A percentile compares a stretch with the other conserved stretches of the same genome.
These are phyloP conservation scores for Acanthosoma haemorrhoidale DNA, from an alignment of 2,888 invertebrate species.

Conservation along the genomic window DNA sequence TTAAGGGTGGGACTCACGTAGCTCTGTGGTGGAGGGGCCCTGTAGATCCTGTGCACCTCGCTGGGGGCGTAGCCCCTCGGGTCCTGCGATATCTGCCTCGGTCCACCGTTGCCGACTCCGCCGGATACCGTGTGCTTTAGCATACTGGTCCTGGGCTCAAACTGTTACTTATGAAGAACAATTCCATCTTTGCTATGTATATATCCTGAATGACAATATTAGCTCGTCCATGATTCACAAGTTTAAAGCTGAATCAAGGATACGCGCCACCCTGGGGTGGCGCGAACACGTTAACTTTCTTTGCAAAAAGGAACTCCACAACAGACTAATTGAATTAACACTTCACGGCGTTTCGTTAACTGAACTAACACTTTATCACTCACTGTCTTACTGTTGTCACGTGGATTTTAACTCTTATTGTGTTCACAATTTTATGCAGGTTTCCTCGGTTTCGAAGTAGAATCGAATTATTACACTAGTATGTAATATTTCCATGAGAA, in stretches of 20 bases:
- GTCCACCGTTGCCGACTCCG: constrained; percentile 30
- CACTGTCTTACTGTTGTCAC: no score
- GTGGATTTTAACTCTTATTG: not conserved
- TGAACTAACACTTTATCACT: not conserved
- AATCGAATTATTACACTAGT: no score
- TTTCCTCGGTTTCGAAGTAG: no score
- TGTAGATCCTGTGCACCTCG: constrained; percentile 23
- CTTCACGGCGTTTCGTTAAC: not conserved
- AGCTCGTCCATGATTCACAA: not conserved
- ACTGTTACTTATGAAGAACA: constrained; percentile 42
- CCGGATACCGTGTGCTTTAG: constrained; percentile 31
- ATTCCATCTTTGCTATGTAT: constrained; percentile 29
- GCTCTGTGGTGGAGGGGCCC: constrained; percentile 10
- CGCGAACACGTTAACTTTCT: not conserved
- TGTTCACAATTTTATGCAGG: not conserved
- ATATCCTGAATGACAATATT: not conserved
- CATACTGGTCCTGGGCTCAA: constrained; percentile 43
- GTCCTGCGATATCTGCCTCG: constrained; percentile 23
- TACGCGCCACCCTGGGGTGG: constrained; percentile 21
- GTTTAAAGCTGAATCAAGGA: not conserved
- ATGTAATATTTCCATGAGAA: no score
- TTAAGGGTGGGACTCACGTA: constrained; percentile 11
- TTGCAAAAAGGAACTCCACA: not conserved
- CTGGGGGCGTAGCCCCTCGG: constrained; percentile 24
- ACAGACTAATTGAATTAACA: not conserved